Evolutionary conservation across 2,888 invertebrate genomes (phyloP), one percentile per base, ranked within the genome.

Genomic region (Perizoma flavofasciatum): DNA sequence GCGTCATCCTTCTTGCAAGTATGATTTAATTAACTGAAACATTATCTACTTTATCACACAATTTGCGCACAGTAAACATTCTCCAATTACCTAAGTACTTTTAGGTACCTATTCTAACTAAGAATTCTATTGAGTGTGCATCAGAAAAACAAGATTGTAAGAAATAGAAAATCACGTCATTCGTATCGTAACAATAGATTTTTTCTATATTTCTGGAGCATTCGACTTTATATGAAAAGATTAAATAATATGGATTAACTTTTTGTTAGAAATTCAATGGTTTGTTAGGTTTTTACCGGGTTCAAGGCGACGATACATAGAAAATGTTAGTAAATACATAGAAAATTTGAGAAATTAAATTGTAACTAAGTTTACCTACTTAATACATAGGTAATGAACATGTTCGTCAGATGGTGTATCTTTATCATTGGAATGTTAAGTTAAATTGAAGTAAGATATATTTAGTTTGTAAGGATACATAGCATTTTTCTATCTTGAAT

Each of bases 141-240:
- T 11, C n/a, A 57, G 45, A 63, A 67, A 70, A 67, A 66, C 59
- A 57, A 62, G 59, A 60, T 50, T 49, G 49, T 58, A 57, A 66
- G 43, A 77, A 75, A 76, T 70, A 48, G 57, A 67, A 68, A 62
- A 52, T 35, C 58, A 65, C 66, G 67, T 64, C 69, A 64, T 65
- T 58, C 46, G 49, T 53, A 52, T 54, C 58, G 52, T 63, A 53
- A 75, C 77, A 78, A 77, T 71, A 66, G 69, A 65, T 64, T 69
- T 75, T 78, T 80, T 75, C 73, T 46, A 43, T 32, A 40, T 58
- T 67, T 72, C 72, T 59, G 69, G 66, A 70, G 64, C 77, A 78
- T 78, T 78, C 75, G 68, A 72, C 46, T 55, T 70, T 68, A 71
- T 62, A 67, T 74, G 77, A 78, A 81, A 79, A 77, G 72, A 77